A percentile compares a stretch with the other conserved stretches of the same genome.
These are phyloP conservation scores for Apaloderma vittatum DNA, from an alignment of 2,113 vertebrate species.

Conservation along the genomic window DNA sequence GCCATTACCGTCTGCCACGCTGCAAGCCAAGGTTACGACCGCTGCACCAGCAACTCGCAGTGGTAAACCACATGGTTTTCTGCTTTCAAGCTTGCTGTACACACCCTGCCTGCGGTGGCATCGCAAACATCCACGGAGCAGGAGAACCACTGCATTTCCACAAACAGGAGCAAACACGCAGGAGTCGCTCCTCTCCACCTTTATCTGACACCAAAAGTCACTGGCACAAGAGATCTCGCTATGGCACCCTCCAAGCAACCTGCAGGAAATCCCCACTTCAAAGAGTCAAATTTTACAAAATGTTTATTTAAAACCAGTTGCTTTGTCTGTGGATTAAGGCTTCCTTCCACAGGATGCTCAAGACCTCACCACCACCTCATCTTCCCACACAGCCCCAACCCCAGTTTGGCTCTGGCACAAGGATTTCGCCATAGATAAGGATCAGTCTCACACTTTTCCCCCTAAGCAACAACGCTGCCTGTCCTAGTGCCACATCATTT, in stretches of 20 bases:
- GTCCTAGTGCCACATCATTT: not conserved
- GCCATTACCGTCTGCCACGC: not conserved
- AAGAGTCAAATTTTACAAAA: not conserved
- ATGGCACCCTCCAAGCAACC: not conserved
- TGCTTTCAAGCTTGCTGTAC: not conserved
- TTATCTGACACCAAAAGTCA: not conserved
- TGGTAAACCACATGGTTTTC: not conserved
- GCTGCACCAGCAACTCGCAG: not conserved
- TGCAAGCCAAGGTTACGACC: not conserved
- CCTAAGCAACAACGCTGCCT: not conserved
- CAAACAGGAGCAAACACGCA: accelerated
- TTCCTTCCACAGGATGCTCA: not conserved
- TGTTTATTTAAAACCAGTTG: not conserved
- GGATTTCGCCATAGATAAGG: not conserved
- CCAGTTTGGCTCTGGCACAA: not conserved
- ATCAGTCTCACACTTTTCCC: not conserved
- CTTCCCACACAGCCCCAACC: accelerated
- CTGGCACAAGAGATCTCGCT: too few relatives aligned
- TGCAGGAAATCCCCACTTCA: not conserved
- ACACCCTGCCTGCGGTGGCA: not conserved
- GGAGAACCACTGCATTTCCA: not conserved
- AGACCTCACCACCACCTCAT: not conserved
- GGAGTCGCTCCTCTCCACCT: not conserved
- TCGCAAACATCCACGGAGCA: accelerated
- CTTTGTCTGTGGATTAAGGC: not conserved